phyloP scores from a whole-genome alignment of 2,888 invertebrate genomes.

The Trissonchulus latispiculum region DNA sequence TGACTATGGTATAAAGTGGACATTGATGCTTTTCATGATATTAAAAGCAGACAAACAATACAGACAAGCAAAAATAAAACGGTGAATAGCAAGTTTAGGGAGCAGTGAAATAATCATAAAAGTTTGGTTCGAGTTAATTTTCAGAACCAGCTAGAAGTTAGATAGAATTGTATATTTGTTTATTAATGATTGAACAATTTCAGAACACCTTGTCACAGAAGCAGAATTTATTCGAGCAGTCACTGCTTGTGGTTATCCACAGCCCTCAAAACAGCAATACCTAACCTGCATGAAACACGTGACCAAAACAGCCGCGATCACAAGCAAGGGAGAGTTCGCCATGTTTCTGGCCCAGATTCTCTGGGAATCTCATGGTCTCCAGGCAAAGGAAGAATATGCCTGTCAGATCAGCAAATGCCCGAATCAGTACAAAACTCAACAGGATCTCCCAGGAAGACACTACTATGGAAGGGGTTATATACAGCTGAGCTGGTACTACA shows the following conservation, averaged over 20 bases:
- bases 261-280: background rate
- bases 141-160: too few relatives aligned
- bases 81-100: too few relatives aligned
- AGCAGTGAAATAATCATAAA: too few relatives aligned
- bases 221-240: slow-evolving; percentile 6
- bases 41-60: too few relatives aligned
- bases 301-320: slow-evolving; percentile 16
- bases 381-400: slow-evolving; percentile 13
- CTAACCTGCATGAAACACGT: background rate
- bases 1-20: too few relatives aligned
- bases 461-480: slow-evolving; percentile 28
- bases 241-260: slow-evolving; percentile 1
- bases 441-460: slow-evolving; percentile 13
- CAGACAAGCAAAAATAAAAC: too few relatives aligned
- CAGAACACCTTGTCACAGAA: background rate
- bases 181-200: too few relatives aligned
- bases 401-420: slow-evolving; percentile 11
- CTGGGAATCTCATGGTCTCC: slow-evolving; percentile 25
- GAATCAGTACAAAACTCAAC: background rate
- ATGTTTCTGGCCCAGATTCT: slow-evolving; percentile 29
- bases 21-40: too few relatives aligned
- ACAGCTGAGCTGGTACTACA: slow-evolving; percentile 25
- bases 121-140: too few relatives aligned
- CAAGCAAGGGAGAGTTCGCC: slow-evolving; percentile 26
- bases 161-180: too few relatives aligned